Evolutionary conservation across 1,140 invertebrate species (phyloP).

Genomic region (Drosophila subpulchrella): DNA sequence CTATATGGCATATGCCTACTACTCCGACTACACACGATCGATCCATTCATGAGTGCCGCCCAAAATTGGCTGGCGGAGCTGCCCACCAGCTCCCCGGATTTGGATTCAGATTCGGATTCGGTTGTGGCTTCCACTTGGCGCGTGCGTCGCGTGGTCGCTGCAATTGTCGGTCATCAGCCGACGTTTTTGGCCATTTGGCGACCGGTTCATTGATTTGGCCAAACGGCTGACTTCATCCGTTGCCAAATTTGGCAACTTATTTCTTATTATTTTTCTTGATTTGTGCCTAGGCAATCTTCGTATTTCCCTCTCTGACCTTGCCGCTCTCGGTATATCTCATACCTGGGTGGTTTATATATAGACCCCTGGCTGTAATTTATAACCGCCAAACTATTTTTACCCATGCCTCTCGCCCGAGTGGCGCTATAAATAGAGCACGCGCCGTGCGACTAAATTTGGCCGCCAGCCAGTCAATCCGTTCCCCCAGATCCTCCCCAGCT

Average conservation of each 20-base stretch:
- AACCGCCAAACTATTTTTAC: slow-evolving; percentile 78
- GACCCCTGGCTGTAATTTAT: slow-evolving; percentile 71
- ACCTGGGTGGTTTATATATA: slow-evolving; percentile 62
- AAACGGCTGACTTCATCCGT: slow-evolving; percentile 43
- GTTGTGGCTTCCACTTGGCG: slow-evolving; percentile 65
- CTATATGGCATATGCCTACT: slow-evolving; percentile 21
- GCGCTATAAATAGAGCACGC: slow-evolving; percentile 78
- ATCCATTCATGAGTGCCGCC: slow-evolving; percentile 75
- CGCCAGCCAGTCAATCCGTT: slow-evolving; percentile 67
- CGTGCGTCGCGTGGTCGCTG: slow-evolving; percentile 77
- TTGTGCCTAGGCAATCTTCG: slow-evolving; percentile 54
- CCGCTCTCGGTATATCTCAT: slow-evolving; percentile 1
- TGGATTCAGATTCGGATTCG: slow-evolving; percentile 30
- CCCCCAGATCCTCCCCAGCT: slow-evolving; percentile 5
- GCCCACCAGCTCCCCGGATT: slow-evolving; percentile 56
- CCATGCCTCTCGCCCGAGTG: slow-evolving; percentile 37
- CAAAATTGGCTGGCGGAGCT: slow-evolving; percentile 66
- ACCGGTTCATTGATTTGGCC: slow-evolving; percentile 12
- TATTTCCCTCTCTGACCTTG: slow-evolving; percentile 76
- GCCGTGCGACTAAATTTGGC: slow-evolving; percentile 71
- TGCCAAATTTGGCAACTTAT: slow-evolving; percentile 11
- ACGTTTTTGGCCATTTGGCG: slow-evolving; percentile 20
- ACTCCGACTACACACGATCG: slow-evolving; percentile 29
- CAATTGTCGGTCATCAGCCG: slow-evolving; percentile 75
- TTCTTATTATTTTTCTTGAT: slow-evolving; percentile 20